Percentiles rank a stretch among this genome's conserved stretches.
Evolutionary conservation across 30 jellyfish, hydroid and myxozoan species (phyloP).

Genomic region (Hydractinia symbiolongicarpus): DNA sequence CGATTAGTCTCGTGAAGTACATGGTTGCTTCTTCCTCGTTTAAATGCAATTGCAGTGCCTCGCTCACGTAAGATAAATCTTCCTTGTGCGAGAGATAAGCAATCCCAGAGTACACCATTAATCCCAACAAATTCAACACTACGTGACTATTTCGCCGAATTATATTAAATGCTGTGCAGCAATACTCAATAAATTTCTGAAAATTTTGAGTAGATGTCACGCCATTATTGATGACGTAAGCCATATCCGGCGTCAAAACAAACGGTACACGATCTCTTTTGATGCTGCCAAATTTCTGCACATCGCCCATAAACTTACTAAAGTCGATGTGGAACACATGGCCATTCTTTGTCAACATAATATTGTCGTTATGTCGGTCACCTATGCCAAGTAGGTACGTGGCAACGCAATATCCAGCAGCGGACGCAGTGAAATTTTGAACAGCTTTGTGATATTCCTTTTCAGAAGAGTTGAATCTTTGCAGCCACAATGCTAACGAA

Average conservation of each 20-base stretch:
- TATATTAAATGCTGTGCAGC: slow-evolving; percentile 86
- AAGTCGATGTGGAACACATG: slow-evolving; percentile 93
- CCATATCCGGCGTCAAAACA: slow-evolving; percentile 99
- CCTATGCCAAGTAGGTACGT: slow-evolving; percentile 94
- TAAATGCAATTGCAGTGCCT: slow-evolving; percentile 69
- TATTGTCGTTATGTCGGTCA: slow-evolving; percentile 96
- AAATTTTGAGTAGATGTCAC: slow-evolving; percentile 62
- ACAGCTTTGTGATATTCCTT: slow-evolving; percentile 65
- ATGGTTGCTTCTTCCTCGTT: slow-evolving; percentile 78
- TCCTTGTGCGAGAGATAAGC: slow-evolving; percentile 68
- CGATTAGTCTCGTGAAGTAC: slow-evolving; percentile 84
- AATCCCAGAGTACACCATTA: slow-evolving; percentile 93
- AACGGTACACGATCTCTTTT: slow-evolving; percentile 93
- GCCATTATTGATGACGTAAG: slow-evolving; percentile 81
- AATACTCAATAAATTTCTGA: slow-evolving; percentile 82
- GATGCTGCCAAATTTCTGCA: slow-evolving; percentile 81
- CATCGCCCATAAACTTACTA: slow-evolving; percentile 85
- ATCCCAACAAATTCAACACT: slow-evolving; percentile 74
- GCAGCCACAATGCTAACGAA: slow-evolving; percentile 81
- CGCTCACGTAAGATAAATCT: slow-evolving; percentile 63
- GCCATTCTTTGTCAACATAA: slow-evolving; percentile 86
- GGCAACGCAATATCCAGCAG: slow-evolving; percentile 97
- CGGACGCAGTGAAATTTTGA: slow-evolving; percentile 78
- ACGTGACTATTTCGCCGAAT: slow-evolving; percentile 64
- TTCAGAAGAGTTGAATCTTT: slow-evolving; percentile 63